Base-by-base conservation (phyloP, 2,113 vertebrate species). In the Prolemur simus region DNA sequence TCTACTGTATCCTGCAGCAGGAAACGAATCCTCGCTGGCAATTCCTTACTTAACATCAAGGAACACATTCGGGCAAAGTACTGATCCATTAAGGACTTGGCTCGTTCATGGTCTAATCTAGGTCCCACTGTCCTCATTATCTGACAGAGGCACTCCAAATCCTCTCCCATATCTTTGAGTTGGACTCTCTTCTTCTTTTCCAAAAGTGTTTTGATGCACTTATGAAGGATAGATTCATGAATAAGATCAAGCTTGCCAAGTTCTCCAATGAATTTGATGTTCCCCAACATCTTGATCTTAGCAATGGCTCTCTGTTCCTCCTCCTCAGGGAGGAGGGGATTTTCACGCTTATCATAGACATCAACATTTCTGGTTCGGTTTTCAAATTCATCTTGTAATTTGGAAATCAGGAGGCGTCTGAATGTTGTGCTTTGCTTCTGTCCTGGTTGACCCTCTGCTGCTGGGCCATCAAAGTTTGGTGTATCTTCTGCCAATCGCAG, bases 141-240 rank as follows among this genome's bases (percentile, higher is more conserved):
- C 99, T 99, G 99, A 99, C 99, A 99, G 99, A 99, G 99, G 99
- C 99, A 99, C 99, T 99, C 99, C 99, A 99, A 99, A 99, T 99
- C 99, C 99, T 99, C 99, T 98, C 99, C 99, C 99, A 99, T 99
- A 99, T 99, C 99, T 99, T 99, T 99, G 98, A 99, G 99, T 98
- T 99, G 99, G 97, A 99, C 99, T 99, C 99, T 99, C 99, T 99
- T 99, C 99, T 99, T 99, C 99, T 99, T 99, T 99, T 99, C 99
- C 99, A 99, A 99, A 99, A 99, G 99, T 99, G 99, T 99, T 99
- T 99, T 99, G 99, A 99, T 99, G 99, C 99, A 99, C 99, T 99
- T 99, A 99, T 99, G 99, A 99, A 99, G 99, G 99, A 99, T 99
- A 99, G 99, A 99, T 99, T 99, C 99, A 98, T 99, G 99, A 99